Percentiles rank a stretch among this genome's conserved stretches.
These are phyloP conservation scores for Ophraella communa DNA, from an alignment of 2,888 invertebrate genomes.

Conservation along the genomic window DNA sequence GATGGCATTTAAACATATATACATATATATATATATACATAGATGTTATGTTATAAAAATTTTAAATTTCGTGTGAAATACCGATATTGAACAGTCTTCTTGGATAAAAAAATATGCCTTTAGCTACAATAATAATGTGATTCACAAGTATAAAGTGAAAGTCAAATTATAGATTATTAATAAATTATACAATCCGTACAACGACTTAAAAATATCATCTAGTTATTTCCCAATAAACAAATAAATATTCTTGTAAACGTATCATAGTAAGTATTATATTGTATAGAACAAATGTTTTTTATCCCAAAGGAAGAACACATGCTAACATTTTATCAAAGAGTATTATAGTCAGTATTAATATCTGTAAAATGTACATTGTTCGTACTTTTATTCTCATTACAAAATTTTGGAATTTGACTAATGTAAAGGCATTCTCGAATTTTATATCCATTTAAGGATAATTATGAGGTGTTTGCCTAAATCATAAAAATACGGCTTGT, in stretches of 20 bases:
- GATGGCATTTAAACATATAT: constrained; percentile 27
- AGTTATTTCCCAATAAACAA: not conserved
- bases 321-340: not conserved
- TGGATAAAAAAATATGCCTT: constrained; percentile 10
- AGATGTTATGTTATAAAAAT: constrained; percentile 7
- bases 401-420: too few species aligned
- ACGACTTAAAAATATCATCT: constrained; percentile 1
- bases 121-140: constrained; percentile 7
- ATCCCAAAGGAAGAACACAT: not conserved
- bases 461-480: too few species aligned
- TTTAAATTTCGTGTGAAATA: constrained; percentile 2
- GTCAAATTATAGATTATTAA: not conserved
- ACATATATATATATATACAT: constrained; percentile 6
- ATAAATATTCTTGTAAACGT: not conserved
- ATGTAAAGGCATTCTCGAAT: too few species aligned
- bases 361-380: not conserved
- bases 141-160: not conserved
- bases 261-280: not conserved
- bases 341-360: not conserved
- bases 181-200: not conserved
- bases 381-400: not conserved
- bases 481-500: too few species aligned
- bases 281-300: not conserved
- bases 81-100: constrained; percentile 3
- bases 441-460: too few species aligned